These are phyloP conservation scores for Hydropsyche tenuis DNA, from an alignment of 1,140 invertebrate species.

Conservation along the genomic window DNA sequence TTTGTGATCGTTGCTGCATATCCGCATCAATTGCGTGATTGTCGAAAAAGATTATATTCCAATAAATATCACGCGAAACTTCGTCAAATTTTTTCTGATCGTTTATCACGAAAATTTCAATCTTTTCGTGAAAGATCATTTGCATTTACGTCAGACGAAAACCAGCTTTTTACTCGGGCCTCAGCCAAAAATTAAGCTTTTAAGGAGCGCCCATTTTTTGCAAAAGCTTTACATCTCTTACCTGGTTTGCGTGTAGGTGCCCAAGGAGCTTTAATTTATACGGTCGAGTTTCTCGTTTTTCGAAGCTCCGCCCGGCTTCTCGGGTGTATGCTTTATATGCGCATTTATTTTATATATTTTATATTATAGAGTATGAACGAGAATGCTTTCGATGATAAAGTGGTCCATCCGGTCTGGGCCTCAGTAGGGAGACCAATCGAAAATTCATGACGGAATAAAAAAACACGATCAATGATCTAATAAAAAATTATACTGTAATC, in stretches of 20 bases:
- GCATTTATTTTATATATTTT: constrained; percentile 26
- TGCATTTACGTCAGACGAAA: too few relatives aligned
- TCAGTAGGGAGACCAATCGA: not conserved
- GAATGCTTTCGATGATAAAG: constrained; percentile 54
- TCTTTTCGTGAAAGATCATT: too few relatives aligned
- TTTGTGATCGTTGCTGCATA: not conserved
- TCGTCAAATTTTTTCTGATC: too few relatives aligned
- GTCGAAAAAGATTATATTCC: not conserved
- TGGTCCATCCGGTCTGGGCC: constrained; percentile 49
- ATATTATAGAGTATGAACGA: constrained; percentile 10
- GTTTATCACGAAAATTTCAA: too few relatives aligned
- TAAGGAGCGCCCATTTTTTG: constrained; percentile 30
- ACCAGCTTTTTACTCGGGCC: not conserved
- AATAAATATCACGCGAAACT: not conserved
- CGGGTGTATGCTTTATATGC: constrained; percentile 32
- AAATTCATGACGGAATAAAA: too few relatives aligned
- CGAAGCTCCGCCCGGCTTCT: constrained; percentile 14
- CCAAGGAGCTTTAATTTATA: constrained; percentile 39
- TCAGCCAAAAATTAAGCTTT: constrained; percentile 40
- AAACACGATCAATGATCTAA: too few relatives aligned
- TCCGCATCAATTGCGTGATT: not conserved
- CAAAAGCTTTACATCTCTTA: constrained; percentile 5
- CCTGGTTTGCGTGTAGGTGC: constrained; percentile 33
- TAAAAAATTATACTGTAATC: too few relatives aligned
- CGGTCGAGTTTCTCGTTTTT: constrained; percentile 35